Evolutionary conservation across 2,888 invertebrate genomes (phyloP).

Genomic region (Penaeus monodon): DNA sequence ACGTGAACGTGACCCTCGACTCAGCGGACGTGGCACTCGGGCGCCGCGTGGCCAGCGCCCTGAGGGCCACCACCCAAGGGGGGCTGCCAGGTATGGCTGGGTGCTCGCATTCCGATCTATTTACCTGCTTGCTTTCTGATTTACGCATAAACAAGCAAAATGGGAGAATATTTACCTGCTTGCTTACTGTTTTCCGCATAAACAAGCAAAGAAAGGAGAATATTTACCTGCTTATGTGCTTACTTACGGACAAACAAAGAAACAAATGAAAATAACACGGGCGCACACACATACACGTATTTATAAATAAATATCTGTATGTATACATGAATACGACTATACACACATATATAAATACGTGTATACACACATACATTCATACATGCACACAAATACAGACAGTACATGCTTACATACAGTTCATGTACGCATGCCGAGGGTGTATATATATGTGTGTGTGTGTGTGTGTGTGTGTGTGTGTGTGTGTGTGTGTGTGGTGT

Average conservation of each 20-base stretch:
- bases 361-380: too few relatives aligned
- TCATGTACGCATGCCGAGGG: too few relatives aligned
- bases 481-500: too few relatives aligned
- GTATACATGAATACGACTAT: neutral
- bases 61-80: slow-evolving; percentile 28
- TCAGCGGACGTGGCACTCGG: slow-evolving; percentile 40
- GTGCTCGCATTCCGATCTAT: too few relatives aligned
- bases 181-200: too few relatives aligned
- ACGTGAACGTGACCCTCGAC: slow-evolving; percentile 57
- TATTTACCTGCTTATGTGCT: neutral
- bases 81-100: slow-evolving; percentile 47
- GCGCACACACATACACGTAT: neutral
- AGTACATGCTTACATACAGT: too few relatives aligned
- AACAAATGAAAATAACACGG: neutral
- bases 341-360: neutral
- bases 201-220: too few relatives aligned
- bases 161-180: too few relatives aligned
- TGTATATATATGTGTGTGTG: too few relatives aligned
- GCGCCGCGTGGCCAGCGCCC: slow-evolving; percentile 30
- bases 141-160: neutral
- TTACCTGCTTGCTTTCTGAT: neutral
- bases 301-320: neutral
- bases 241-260: neutral
- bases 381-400: too few relatives aligned
- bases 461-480: too few relatives aligned